These are phyloP conservation scores for Festucalex cinctus DNA, from an alignment of 2,113 vertebrate genomes.

Conservation along the genomic window DNA sequence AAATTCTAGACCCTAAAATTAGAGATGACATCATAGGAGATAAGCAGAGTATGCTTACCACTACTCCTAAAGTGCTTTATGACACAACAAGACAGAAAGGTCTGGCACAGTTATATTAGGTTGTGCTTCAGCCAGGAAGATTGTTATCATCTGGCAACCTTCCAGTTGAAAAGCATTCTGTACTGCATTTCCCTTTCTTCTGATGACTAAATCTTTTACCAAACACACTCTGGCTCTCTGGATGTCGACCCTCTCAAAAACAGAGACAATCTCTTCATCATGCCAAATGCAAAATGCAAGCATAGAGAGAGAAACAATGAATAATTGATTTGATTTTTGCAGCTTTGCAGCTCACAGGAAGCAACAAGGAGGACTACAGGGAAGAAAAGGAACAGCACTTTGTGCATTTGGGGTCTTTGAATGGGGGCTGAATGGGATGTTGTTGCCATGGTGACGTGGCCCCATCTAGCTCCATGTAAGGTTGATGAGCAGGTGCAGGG, in stretches of 20 bases:
- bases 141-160: slow-evolving; percentile 33
- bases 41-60: slow-evolving; percentile 5
- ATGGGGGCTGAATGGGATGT: slow-evolving; percentile 64
- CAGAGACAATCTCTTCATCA: slow-evolving; percentile 30
- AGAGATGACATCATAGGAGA: too few relatives aligned
- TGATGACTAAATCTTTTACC: not conserved
- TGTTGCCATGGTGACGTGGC: slow-evolving; percentile 75
- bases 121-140: slow-evolving; percentile 18
- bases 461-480: slow-evolving; percentile 50
- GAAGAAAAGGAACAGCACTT: slow-evolving; percentile 37
- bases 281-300: slow-evolving; percentile 34
- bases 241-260: slow-evolving; percentile 6
- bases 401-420: slow-evolving; percentile 53
- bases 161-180: slow-evolving; percentile 23
- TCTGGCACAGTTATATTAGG: slow-evolving; percentile 13
- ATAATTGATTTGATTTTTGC: slow-evolving; percentile 68
- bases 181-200: not conserved
- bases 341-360: slow-evolving; percentile 31
- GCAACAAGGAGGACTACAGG: slow-evolving; percentile 25
- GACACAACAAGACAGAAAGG: slow-evolving; percentile 30
- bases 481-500: slow-evolving; percentile 62
- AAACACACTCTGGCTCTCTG: slow-evolving; percentile 1
- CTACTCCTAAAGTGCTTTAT: slow-evolving; percentile 5
- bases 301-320: slow-evolving; percentile 37
- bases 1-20: too few relatives aligned